Conservation (phyloP, 64 coral and sea anemone genomes). For the Pachyseris speciosa region DNA sequence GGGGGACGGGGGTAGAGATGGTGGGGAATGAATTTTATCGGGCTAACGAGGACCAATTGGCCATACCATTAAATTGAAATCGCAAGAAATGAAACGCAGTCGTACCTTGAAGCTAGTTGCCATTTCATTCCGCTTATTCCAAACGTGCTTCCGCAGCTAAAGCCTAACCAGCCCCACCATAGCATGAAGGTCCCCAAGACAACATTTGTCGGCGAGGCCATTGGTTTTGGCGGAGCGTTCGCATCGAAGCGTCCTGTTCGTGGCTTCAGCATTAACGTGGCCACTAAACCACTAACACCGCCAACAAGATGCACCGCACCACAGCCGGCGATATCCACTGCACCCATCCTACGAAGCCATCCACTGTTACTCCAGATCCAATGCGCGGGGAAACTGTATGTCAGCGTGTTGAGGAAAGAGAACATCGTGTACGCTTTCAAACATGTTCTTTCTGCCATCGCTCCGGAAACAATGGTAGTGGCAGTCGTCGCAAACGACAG, state of each 20-base stretch:
- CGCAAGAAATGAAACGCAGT: no score
- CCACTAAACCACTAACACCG: slow-evolving; percentile 64
- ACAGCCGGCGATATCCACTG: slow-evolving; percentile 58
- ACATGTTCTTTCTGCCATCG: slow-evolving; percentile 48
- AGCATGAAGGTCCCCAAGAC: slow-evolving; percentile 85
- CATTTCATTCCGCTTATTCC: slow-evolving; percentile 75
- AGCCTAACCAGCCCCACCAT: slow-evolving; percentile 90
- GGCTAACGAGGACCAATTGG: no score
- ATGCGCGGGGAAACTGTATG: slow-evolving; percentile 43
- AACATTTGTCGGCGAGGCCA: slow-evolving; percentile 81
- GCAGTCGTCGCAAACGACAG: slow-evolving; percentile 58
- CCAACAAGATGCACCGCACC: slow-evolving; percentile 56
- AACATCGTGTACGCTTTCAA: slow-evolving; percentile 49
- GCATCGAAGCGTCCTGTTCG: slow-evolving; percentile 62
- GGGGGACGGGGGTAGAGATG: no score
- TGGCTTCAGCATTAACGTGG: slow-evolving; percentile 72
- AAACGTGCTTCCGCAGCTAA: slow-evolving; percentile 88
- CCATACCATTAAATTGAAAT: no score
- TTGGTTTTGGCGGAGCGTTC: neutral
- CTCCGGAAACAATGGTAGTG: slow-evolving; percentile 60
- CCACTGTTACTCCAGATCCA: slow-evolving; percentile 52
- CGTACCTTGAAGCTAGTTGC: slow-evolving; percentile 56
- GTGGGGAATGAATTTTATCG: no score
- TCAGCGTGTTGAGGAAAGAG: slow-evolving; percentile 45
- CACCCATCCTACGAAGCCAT: slow-evolving; percentile 42